These are phyloP conservation scores for Hyperopisus bebe DNA, from an alignment of 2,113 vertebrate species.

Conservation along the genomic window DNA sequence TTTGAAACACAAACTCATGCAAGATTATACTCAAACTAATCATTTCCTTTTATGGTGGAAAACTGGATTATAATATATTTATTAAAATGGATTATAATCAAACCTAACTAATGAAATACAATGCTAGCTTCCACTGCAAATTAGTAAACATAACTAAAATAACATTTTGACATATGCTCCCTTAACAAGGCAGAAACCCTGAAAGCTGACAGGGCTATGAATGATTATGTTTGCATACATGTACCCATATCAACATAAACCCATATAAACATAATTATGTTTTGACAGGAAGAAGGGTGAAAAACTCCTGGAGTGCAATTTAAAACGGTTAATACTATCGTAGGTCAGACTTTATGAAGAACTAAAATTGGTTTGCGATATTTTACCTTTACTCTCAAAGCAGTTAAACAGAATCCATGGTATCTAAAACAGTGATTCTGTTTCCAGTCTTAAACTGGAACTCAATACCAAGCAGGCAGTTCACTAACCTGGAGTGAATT, in stretches of 20 bases:
- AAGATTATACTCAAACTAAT: background rate
- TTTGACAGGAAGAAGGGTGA: background rate
- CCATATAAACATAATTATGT: background rate
- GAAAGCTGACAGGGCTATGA: background rate
- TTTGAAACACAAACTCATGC: background rate
- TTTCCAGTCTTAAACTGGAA: background rate
- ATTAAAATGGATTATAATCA: background rate
- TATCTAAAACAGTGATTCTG: background rate
- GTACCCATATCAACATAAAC: background rate
- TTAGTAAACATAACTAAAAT: background rate
- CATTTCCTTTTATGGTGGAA: background rate
- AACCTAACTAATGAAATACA: background rate
- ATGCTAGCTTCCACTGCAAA: background rate
- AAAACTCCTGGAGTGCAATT: background rate
- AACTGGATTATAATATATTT: background rate
- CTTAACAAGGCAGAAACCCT: background rate
- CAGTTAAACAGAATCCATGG: background rate
- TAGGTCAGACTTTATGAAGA: background rate
- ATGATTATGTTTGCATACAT: background rate
- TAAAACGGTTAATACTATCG: background rate
- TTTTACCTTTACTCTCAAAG: background rate
- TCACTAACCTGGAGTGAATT: constrained; percentile 87
- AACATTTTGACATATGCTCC: background rate
- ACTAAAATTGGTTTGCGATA: background rate
- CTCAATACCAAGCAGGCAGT: background rate